Conservation (phyloP, 2,888 invertebrate genomes). For the Terebella lapidaria region DNA sequence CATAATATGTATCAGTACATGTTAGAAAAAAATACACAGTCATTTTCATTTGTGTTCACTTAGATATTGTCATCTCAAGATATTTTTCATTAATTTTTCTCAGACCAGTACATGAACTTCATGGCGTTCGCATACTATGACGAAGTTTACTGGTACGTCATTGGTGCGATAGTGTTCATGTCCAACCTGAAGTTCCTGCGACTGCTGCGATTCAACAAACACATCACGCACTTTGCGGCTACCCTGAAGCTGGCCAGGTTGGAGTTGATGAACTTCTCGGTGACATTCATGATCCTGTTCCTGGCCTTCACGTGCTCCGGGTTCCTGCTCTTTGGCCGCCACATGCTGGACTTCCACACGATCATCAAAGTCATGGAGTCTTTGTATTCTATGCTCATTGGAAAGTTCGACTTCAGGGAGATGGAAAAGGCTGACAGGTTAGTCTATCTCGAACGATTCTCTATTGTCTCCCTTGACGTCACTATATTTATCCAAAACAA, state of each 20-base stretch:
- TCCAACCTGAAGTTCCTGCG: slow-evolving; percentile 25
- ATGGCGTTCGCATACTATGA: slow-evolving; percentile 18
- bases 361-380: slow-evolving; percentile 20
- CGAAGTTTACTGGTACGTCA: slow-evolving; percentile 15
- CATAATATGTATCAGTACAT: too few relatives aligned
- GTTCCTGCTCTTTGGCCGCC: slow-evolving; percentile 14
- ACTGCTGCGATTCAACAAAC: slow-evolving; percentile 25
- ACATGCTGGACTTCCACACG: slow-evolving; percentile 19
- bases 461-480: too few relatives aligned
- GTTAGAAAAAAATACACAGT: too few relatives aligned
- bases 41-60: too few relatives aligned
- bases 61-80: neutral
- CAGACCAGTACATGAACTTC: slow-evolving; percentile 24
- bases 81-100: neutral
- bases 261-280: slow-evolving; percentile 19
- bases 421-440: slow-evolving; percentile 11
- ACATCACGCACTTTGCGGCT: slow-evolving; percentile 16
- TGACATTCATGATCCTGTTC: slow-evolving; percentile 25
- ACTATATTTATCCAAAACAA: too few relatives aligned
- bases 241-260: slow-evolving; percentile 15
- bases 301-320: slow-evolving; percentile 24
- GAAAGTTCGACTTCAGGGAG: slow-evolving; percentile 26
- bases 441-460: too few relatives aligned
- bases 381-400: slow-evolving; percentile 26
- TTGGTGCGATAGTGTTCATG: slow-evolving; percentile 22